Base-by-base conservation (phyloP, 2,797 vertebrate species). In the Hemitrygon akajei region DNA sequence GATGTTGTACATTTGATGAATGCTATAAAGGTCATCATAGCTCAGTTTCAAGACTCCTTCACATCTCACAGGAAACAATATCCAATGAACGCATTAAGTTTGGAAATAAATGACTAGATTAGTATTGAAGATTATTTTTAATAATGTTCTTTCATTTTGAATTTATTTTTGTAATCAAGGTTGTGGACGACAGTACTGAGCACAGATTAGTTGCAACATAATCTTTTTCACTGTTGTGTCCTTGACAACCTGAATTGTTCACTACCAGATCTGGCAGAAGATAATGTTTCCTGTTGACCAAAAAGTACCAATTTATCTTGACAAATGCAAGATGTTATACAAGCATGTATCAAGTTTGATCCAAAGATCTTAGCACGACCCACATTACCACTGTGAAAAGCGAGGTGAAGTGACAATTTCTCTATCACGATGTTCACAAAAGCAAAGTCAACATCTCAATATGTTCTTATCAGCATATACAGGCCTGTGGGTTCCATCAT, bases 61-160 rank as follows among this genome's bases (percentile, higher is more conserved):
- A 4, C 25, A 20, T 80, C 79, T 20, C 79, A 37, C 34, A 80
- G 79, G 34, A 80, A 80, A 37, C 34, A 7, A 14, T 79, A 79
- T 79, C 77, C 77, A 79, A 79, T 34, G 77, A 79, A 34, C n/a
- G 14, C 37, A 79, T 79, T 37, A 12, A 37, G 37, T 18, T 80
- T 80, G 79, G 79, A 80, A 80, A 20, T 40, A 40, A 20, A 80
- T 80, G 14, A 40, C 11, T 80, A 34, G 77, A 79, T 79, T 79
- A 22, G 0, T 18, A 37, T 34, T 79, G 34, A 14, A n/a, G 34
- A 77, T 34, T 10, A 37, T 80, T 40, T 80, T 73, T 7, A 73
- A 80, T 80, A 80, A 80, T 80, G 4, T 80, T 80, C 34, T 80
- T 73, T 37, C 79, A 80, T 80, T 80, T 40, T 80, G 79, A n/a